Evolutionary conservation across 2,113 vertebrate genomes (phyloP).

Genomic region (Hyperopisus bebe): DNA sequence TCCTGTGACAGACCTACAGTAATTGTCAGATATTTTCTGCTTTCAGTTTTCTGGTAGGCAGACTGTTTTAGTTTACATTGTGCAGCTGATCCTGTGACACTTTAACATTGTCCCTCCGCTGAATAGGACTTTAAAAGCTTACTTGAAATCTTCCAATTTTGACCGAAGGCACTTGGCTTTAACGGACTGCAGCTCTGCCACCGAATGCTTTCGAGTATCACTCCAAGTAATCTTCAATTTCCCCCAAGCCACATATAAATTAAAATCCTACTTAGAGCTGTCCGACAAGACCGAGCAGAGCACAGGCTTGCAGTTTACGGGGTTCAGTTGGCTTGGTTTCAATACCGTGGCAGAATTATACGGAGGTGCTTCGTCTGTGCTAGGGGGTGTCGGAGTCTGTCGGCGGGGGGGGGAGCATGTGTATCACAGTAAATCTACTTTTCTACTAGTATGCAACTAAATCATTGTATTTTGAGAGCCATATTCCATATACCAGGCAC

Average conservation of each 20-base stretch:
- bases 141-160: background rate
- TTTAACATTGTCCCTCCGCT: background rate
- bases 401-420: background rate
- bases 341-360: background rate
- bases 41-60: background rate
- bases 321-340: background rate
- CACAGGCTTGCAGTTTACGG: background rate
- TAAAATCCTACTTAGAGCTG: background rate
- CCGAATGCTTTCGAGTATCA: background rate
- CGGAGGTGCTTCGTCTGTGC: background rate
- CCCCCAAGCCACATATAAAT: background rate
- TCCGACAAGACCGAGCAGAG: background rate
- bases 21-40: background rate
- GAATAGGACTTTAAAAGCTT: background rate
- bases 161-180: background rate
- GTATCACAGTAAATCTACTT: background rate
- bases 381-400: background rate
- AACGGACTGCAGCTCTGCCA: constrained; percentile 6
- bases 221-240: constrained; percentile 13
- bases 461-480: constrained; percentile 3
- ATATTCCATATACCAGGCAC: background rate
- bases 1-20: background rate
- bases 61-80: background rate
- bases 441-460: background rate
- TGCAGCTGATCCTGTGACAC: background rate